Conservation (phyloP, 2,797 vertebrate genomes). For the Pseudomugil tenellus region DNA sequence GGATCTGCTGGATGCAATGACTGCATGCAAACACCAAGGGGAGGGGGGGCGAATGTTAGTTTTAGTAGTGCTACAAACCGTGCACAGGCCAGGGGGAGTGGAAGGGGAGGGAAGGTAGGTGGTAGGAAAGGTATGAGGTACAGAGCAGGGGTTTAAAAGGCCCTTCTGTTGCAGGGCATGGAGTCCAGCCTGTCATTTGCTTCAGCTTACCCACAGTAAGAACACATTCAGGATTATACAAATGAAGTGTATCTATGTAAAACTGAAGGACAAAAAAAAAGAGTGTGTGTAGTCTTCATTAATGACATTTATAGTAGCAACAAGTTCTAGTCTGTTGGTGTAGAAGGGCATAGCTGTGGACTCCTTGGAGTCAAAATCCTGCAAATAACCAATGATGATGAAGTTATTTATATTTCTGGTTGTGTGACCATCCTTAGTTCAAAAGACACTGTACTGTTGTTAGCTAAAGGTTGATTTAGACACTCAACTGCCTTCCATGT, state of each 20-base stretch:
- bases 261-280: background rate
- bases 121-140: conserved; percentile 7
- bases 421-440: conserved; percentile 1
- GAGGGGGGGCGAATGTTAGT: conserved; percentile 75
- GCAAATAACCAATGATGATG: conserved; percentile 4
- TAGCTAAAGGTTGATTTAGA: conserved; percentile 19
- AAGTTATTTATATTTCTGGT: background rate
- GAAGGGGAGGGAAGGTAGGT: conserved; percentile 8
- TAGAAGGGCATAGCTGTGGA: conserved; percentile 10
- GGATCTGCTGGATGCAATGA: conserved; percentile 99
- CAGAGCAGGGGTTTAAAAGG: conserved; percentile 24
- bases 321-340: background rate
- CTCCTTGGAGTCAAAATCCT: conserved; percentile 34
- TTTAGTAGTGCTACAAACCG: conserved; percentile 73
- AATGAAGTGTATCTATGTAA: background rate
- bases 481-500: conserved; percentile 23
- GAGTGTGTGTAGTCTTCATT: background rate
- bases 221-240: background rate
- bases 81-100: conserved; percentile 72
- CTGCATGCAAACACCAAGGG: conserved; percentile 87
- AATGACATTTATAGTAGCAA: background rate
- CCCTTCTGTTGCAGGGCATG: conserved; percentile 52
- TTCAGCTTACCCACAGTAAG: conserved; percentile 9
- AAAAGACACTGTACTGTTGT: background rate
- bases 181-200: conserved; percentile 20